Base-by-base conservation (phyloP, 2,113 vertebrate species). In the Nerophis ophidion region DNA sequence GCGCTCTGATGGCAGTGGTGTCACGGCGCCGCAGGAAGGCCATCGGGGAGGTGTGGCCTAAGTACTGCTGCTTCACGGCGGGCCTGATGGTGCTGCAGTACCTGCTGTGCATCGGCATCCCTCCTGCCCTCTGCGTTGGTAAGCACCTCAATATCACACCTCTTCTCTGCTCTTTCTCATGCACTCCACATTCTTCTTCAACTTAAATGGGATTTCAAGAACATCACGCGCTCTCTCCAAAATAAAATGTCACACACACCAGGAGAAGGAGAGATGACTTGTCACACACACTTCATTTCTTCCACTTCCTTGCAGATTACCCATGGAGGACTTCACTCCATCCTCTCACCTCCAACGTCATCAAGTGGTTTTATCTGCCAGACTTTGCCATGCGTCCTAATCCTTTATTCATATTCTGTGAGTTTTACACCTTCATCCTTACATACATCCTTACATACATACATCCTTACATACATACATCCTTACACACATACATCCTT, bases 1-100 rank as follows among this genome's bases (percentile, higher is more conserved):
- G 80, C 5, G 84, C 88, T 57, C 76, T 93, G 63, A 72, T 91
- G 26, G 85, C 66, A 4, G 75, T 93, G 66, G 70, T 91, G 57
- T 76, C 70, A 16, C 78, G 84, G 48, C 81, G 85, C 6, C 67
- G 83, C 55, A 89, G 93, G 60, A 92, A 92, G 74, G 88, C 91
- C 7, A 86, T 90, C 1, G 89, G 91, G n/a, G 88, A 94, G 70
- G 76, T 89, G 48, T 93, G 90, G 93, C 88, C 86, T 44, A 85
- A 85, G 74, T 87, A 90, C 67, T 90, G 89, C 67, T 89, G 84
- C 68, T 93, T 93, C 55, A 92, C 90, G 3, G 62, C 91, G n/a
- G 71, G 86, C 14, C 79, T 90, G 5, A 73, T 84, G 73, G 83
- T 87, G 47, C 78, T 91, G 53, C 91, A 92, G 84, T 87, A 91